Conservation (phyloP, 2,797 vertebrate genomes). For the Malurus leucopterus region DNA sequence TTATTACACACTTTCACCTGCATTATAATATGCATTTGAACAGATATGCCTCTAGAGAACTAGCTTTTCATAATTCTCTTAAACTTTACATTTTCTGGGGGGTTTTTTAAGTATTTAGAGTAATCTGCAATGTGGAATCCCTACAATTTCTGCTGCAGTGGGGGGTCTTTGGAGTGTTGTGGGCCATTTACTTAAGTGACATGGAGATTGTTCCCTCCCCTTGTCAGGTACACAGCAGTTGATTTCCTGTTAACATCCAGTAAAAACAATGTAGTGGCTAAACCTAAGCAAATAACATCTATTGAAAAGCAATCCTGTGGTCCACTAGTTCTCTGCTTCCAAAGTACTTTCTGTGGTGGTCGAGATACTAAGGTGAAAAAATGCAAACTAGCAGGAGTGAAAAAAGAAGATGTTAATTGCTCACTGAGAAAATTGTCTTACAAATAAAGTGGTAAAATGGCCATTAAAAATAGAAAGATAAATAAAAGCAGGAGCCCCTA, state of each 20-base stretch:
- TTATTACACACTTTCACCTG: not conserved
- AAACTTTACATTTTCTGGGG: not conserved
- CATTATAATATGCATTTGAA: not conserved
- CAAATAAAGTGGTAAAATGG: not conserved
- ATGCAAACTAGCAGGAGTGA: not conserved
- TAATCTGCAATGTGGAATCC: not conserved
- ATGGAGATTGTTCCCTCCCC: not conserved
- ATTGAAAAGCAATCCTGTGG: not conserved
- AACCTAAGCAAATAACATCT: not conserved
- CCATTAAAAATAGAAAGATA: not conserved
- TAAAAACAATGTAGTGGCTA: not conserved
- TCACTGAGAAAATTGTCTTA: not conserved
- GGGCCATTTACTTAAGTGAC: not conserved
- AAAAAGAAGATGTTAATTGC: not conserved
- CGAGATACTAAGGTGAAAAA: not conserved
- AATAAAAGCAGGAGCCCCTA: not conserved
- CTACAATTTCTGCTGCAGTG: not conserved
- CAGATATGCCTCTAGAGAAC: not conserved
- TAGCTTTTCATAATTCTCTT: not conserved
- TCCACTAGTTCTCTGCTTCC: not conserved
- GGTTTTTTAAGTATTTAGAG: not conserved
- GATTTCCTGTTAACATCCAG: not conserved
- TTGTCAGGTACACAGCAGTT: not conserved
- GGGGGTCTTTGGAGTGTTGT: fast-evolving
- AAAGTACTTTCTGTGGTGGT: not conserved